Percentiles rank a stretch among this genome's conserved stretches.
Evolutionary conservation across 2,797 vertebrate genomes (phyloP).

Genomic region (Halcyon badia): DNA sequence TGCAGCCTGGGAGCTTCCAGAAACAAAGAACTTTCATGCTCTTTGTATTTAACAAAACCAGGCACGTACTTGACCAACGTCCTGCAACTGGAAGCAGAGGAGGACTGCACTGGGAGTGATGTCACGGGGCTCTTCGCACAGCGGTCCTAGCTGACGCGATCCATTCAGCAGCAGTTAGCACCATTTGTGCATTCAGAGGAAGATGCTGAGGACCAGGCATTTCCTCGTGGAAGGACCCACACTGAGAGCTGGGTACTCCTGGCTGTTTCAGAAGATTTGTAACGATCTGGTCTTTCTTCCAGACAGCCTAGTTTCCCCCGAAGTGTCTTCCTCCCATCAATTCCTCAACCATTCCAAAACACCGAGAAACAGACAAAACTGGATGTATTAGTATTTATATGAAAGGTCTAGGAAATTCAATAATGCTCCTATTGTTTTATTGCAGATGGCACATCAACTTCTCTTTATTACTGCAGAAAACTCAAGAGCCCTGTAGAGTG

Average conservation of each 20-base stretch:
- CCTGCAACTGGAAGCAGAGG: not conserved
- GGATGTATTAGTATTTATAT: constrained; percentile 51
- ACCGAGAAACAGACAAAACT: constrained; percentile 24
- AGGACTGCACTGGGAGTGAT: not conserved
- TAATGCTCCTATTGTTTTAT: constrained; percentile 72
- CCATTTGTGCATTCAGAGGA: not conserved
- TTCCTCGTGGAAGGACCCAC: not conserved
- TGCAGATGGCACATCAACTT: constrained; percentile 73
- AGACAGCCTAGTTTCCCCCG: not conserved
- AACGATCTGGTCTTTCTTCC: not conserved
- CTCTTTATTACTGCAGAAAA: constrained; percentile 78
- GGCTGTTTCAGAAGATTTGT: not conserved
- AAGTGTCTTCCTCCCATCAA: not conserved
- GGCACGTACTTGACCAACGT: not conserved
- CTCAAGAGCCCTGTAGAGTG: constrained; percentile 73
- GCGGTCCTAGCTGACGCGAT: rapidly evolving
- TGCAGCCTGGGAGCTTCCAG: constrained; percentile 24
- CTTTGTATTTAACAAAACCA: not conserved
- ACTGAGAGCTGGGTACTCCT: rapidly evolving
- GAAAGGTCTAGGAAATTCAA: constrained; percentile 68
- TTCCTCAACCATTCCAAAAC: constrained; percentile 10
- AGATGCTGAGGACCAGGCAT: not conserved
- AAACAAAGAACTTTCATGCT: not conserved
- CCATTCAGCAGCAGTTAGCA: not conserved
- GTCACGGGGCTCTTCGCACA: not conserved